Evolutionary conservation across 2,797 vertebrate genomes (phyloP).

Genomic region (Pangasius krempfi): DNA sequence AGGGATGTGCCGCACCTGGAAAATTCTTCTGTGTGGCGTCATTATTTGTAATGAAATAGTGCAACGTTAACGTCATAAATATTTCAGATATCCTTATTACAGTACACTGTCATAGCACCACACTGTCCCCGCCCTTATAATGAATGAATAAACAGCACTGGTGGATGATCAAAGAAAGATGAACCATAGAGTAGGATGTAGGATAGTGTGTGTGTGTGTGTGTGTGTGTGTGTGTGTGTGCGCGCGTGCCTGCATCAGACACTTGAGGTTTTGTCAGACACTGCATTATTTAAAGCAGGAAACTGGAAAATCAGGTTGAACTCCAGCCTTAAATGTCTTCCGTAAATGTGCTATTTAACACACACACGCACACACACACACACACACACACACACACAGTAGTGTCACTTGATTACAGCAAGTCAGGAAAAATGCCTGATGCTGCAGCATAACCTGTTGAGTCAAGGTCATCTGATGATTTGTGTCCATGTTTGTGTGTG

Average conservation of each 20-base stretch:
- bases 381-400: neutral
- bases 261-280: constrained; percentile 29
- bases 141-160: constrained; percentile 11
- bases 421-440: constrained; percentile 31
- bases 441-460: constrained; percentile 39
- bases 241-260: neutral
- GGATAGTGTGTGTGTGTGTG: constrained; percentile 1
- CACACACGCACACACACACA: constrained; percentile 37
- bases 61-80: constrained; percentile 1
- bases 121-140: neutral
- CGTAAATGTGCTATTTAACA: constrained; percentile 34
- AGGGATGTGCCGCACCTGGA: neutral
- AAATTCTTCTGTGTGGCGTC: neutral
- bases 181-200: constrained; percentile 12
- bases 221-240: neutral
- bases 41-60: constrained; percentile 23
- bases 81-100: constrained; percentile 17
- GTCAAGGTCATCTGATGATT: constrained; percentile 58
- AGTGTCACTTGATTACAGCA: constrained; percentile 11
- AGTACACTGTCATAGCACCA: neutral
- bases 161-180: constrained; percentile 2
- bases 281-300: constrained; percentile 41
- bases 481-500: constrained; percentile 23
- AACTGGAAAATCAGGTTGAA: constrained; percentile 59
- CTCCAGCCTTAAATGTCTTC: constrained; percentile 33